These are phyloP conservation scores for Solea solea DNA, from an alignment of 2,113 vertebrate species.

Conservation along the genomic window DNA sequence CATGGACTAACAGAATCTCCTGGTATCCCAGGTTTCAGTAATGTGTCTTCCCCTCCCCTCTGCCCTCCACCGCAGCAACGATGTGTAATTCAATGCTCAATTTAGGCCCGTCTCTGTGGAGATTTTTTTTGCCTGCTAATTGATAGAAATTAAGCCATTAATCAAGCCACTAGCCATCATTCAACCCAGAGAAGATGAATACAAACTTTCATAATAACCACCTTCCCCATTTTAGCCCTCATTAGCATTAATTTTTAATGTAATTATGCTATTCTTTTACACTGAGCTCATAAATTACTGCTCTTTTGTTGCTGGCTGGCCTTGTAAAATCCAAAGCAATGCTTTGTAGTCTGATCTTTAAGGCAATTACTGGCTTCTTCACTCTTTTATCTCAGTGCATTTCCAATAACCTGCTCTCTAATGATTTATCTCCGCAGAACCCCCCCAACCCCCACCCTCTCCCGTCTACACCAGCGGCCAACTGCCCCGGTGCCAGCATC, in stretches of 20 bases:
- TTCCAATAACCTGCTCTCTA: slow-evolving; percentile 91
- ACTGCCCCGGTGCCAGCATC: slow-evolving; percentile 76
- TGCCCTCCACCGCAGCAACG: slow-evolving; percentile 80
- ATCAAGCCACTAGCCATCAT: slow-evolving; percentile 99
- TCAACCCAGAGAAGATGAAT: slow-evolving; percentile 99
- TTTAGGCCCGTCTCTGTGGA: slow-evolving; percentile 96
- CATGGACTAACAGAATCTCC: slow-evolving; percentile 45
- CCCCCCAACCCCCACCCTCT: slow-evolving; percentile 36
- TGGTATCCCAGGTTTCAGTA: slow-evolving; percentile 75
- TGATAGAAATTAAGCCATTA: slow-evolving; percentile 99
- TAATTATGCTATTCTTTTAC: slow-evolving; percentile 99
- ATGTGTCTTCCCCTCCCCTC: slow-evolving; percentile 64
- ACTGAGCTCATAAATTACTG: slow-evolving; percentile 99
- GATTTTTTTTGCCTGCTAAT: slow-evolving; percentile 94
- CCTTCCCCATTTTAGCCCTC: slow-evolving; percentile 99
- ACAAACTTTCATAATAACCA: slow-evolving; percentile 99
- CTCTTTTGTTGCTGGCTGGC: slow-evolving; percentile 99
- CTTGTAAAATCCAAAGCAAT: slow-evolving; percentile 99
- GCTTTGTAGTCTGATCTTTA: slow-evolving; percentile 99
- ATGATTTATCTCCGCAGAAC: slow-evolving; percentile 82
- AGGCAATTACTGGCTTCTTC: slow-evolving; percentile 98
- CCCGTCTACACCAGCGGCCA: slow-evolving; percentile 69
- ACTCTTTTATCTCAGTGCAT: slow-evolving; percentile 89
- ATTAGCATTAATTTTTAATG: slow-evolving; percentile 99
- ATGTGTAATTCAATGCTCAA: slow-evolving; percentile 99